These are phyloP conservation scores for Cheilosia impressa DNA, from an alignment of 2,888 invertebrate genomes.

Conservation along the genomic window DNA sequence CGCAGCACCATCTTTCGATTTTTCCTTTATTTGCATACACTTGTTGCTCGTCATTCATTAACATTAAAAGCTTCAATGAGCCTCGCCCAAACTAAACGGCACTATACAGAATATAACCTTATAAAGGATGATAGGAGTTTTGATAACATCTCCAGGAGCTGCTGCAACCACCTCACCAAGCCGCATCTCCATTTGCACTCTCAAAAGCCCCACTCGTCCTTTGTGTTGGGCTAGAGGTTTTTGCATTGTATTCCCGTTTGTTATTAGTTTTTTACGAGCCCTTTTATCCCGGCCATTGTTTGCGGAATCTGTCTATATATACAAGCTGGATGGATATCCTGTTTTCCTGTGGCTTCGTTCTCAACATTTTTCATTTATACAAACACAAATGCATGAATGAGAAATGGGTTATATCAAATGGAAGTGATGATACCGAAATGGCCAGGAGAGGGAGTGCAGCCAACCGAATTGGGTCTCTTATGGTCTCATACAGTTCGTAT, in stretches of 20 bases:
- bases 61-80: conserved; percentile 54
- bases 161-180: conserved; percentile 48
- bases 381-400: conserved; percentile 63
- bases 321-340: conserved; percentile 43
- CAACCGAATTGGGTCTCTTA: conserved; percentile 25
- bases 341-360: conserved; percentile 49
- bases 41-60: conserved; percentile 71
- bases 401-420: conserved; percentile 74
- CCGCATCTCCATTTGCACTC: conserved; percentile 3
- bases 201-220: conserved; percentile 6
- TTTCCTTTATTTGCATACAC: conserved; percentile 59
- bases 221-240: conserved; percentile 38
- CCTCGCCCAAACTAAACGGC: conserved; percentile 10
- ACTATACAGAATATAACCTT: conserved; percentile 22
- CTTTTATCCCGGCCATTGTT: conserved; percentile 68
- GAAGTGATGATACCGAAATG: conserved; percentile 57
- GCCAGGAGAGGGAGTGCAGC: conserved; percentile 1
- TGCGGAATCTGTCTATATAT: conserved; percentile 32
- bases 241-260: conserved; percentile 71
- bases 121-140: conserved; percentile 65
- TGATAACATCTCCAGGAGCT: conserved; percentile 59
- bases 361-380: conserved; percentile 31
- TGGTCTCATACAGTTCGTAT: background rate
- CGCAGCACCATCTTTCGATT: conserved; percentile 26
- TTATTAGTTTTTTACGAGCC: conserved; percentile 74